These are phyloP conservation scores for Drosophila pseudotalamancana DNA, from an alignment of 2,888 invertebrate species.

Conservation along the genomic window DNA sequence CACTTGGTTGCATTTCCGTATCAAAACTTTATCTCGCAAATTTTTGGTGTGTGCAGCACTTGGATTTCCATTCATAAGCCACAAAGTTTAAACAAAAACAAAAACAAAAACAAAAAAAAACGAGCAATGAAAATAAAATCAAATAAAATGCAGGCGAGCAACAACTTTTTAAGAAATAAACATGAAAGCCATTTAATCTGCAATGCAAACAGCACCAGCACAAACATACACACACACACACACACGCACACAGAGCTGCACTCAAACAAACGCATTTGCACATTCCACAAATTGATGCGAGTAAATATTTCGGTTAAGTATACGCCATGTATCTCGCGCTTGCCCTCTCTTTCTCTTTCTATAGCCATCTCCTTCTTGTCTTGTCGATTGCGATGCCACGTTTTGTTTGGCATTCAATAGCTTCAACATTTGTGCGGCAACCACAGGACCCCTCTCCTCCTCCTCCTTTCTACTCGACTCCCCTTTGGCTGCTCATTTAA, in stretches of 20 bases:
- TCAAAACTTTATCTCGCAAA: constrained; percentile 32
- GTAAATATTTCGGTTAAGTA: constrained; percentile 73
- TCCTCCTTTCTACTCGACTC: not conserved
- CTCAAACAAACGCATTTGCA: constrained; percentile 2
- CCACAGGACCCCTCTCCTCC: constrained; percentile 17
- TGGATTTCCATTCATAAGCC: constrained; percentile 30
- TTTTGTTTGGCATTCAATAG: constrained; percentile 76
- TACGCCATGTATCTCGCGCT: constrained; percentile 49
- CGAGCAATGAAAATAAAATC: constrained; percentile 31
- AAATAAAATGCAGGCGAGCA: constrained; percentile 22
- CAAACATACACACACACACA: constrained; percentile 13
- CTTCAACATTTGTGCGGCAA: constrained; percentile 62
- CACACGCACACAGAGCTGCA: constrained; percentile 2
- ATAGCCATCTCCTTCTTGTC: not conserved
- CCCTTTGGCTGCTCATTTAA: constrained; percentile 57
- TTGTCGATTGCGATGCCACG: constrained; percentile 56
- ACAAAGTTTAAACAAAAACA: constrained; percentile 17
- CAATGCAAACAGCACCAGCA: constrained; percentile 42
- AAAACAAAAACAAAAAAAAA: not conserved
- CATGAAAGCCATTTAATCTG: constrained; percentile 76
- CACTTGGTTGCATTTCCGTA: constrained; percentile 35
- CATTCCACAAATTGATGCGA: constrained; percentile 39
- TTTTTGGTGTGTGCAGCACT: constrained; percentile 39
- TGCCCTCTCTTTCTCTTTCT: not conserved
- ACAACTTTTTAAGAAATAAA: constrained; percentile 61